Evolutionary conservation across 2,888 invertebrate genomes (phyloP), one percentile per base, ranked within the genome.

Genomic region (Platycheirus albimanus): DNA sequence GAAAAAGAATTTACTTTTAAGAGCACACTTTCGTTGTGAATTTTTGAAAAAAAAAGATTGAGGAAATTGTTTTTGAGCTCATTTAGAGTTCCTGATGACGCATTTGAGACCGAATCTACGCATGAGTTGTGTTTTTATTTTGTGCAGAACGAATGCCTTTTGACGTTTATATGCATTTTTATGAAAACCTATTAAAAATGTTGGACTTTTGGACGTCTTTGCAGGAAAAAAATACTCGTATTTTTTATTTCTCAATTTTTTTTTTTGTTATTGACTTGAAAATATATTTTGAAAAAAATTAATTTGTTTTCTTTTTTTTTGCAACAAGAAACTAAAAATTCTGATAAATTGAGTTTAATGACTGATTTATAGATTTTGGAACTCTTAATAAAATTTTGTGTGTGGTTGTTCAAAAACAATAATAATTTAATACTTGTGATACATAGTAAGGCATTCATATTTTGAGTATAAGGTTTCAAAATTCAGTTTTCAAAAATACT

Each of bases 101-200:
- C 67, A 75, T 43, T 67, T 52, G 13, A 10, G 71, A 71, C 51
- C 15, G 41, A 75, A 75, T 15, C 17, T 58, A 75, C 75, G 58
- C 58, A 75, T 36, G 58, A 67, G 58, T 67, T 61, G 30, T 54
- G 15, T 47, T 20, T 47, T 20, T 54, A 15, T 19, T 41, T 52
- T 61, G 11, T 15, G 51, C 41, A 30, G 51, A 45, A 17, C 28
- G 41, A 66, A 54, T 45, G 11, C 2, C 15, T 47, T 24, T 72
- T 54, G 58, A 67, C 51, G 43, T 51, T 49, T 36, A 63, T 52
- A 45, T 77, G 70, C 38, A 70, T 64, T 64, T 70, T 71, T 51
- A 49, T 64, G 70, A 30, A 61, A 70, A 43, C n/a, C 15, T 56
- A 63, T 70, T 54, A 41, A 41, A 24, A n/a, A 20, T 36, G 36